A percentile compares a stretch with the other conserved stretches of the same genome.
These are phyloP conservation scores for Drosophila paracracens DNA, from an alignment of 2,888 invertebrate genomes.

Conservation along the genomic window DNA sequence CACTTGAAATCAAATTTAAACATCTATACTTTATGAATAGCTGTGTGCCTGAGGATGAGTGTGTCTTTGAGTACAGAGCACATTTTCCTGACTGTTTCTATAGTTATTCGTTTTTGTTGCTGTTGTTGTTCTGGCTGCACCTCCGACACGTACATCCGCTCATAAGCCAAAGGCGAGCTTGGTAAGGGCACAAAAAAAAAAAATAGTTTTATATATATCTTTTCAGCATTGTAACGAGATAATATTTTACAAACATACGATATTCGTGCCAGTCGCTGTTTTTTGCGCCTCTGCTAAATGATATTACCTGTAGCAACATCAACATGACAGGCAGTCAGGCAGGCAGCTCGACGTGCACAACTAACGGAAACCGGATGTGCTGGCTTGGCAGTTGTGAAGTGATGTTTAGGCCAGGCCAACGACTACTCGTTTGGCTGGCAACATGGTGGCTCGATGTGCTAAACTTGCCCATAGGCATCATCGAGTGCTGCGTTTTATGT, in stretches of 20 bases:
- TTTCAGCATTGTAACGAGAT: conserved; percentile 76
- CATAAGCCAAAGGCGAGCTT: conserved; percentile 74
- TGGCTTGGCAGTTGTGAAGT: conserved; percentile 80
- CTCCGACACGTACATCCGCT: conserved; percentile 75
- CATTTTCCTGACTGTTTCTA: conserved; percentile 5
- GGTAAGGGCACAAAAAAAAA: conserved; percentile 38
- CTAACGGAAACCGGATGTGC: conserved; percentile 80
- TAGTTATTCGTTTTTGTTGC: conserved; percentile 13
- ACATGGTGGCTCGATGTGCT: conserved; percentile 48
- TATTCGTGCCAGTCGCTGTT: conserved; percentile 53
- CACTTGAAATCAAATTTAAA: conserved; percentile 79
- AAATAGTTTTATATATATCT: not conserved
- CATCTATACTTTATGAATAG: conserved; percentile 46
- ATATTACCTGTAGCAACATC: conserved; percentile 81
- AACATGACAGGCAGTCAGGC: conserved; percentile 59
- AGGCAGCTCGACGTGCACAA: conserved; percentile 52
- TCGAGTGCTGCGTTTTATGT: conserved; percentile 78
- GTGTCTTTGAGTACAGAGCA: conserved; percentile 12
- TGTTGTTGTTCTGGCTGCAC: not conserved
- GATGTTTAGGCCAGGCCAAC: conserved; percentile 69
- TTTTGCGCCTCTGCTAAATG: conserved; percentile 67
- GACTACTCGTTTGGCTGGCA: conserved; percentile 17
- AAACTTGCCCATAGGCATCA: conserved; percentile 76
- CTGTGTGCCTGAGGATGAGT: conserved; percentile 3
- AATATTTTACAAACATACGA: conserved; percentile 76